Conservation (phyloP, 2,797 vertebrate genomes). For the Hapalemur alaotrensis region DNA sequence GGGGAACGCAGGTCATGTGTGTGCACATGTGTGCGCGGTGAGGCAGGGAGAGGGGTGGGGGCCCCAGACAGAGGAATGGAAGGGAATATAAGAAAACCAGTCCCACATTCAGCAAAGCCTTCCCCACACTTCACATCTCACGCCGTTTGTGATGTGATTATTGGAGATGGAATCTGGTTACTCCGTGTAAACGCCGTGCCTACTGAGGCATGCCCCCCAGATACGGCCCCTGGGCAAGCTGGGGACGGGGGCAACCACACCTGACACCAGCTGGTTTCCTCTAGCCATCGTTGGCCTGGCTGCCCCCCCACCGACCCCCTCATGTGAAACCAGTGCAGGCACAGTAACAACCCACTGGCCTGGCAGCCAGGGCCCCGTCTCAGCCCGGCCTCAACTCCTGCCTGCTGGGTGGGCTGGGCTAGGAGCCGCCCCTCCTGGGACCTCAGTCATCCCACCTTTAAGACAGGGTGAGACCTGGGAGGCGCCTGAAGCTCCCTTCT, state of each 20-base stretch:
- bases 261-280: neutral
- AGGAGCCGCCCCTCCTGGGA: neutral
- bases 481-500: neutral
- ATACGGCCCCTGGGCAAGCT: neutral
- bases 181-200: neutral
- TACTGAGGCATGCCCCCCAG: neutral
- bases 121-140: neutral
- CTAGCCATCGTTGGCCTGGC: rapidly evolving
- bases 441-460: neutral
- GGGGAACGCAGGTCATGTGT: neutral
- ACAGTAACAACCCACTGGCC: neutral
- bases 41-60: rapidly evolving
- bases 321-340: neutral
- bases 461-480: neutral
- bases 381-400: neutral
- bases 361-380: neutral
- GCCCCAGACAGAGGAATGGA: neutral
- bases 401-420: neutral
- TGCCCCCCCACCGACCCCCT: too few species aligned
- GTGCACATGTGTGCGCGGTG: too few species aligned
- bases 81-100: neutral
- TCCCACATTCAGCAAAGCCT: neutral
- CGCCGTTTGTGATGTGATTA: neutral
- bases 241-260: rapidly evolving
- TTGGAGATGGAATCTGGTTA: neutral